Conservation (phyloP, 1,140 invertebrate genomes). For the Cotesia vestalis region DNA sequence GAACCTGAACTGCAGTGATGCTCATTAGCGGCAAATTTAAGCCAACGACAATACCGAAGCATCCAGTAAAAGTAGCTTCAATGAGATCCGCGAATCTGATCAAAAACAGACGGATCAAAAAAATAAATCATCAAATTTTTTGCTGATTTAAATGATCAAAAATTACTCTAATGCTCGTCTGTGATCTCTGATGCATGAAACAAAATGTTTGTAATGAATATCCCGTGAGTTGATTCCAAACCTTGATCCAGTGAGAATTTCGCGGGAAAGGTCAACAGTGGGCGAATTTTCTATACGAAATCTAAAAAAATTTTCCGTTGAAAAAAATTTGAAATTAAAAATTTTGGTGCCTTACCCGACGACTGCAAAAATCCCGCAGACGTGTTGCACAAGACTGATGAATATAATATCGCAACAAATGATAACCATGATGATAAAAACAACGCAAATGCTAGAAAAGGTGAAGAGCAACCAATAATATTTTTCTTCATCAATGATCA, state of each 20-base stretch:
- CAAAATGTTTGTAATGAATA: neutral
- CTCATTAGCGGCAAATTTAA: neutral
- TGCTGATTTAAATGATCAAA: neutral
- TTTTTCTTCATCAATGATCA: conserved; percentile 32
- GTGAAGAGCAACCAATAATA: conserved; percentile 34
- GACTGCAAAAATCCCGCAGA: conserved; percentile 37
- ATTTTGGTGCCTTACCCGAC: neutral
- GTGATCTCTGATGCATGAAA: neutral
- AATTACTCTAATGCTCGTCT: conserved; percentile 1
- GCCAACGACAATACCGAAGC: neutral
- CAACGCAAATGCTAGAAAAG: conserved; percentile 1
- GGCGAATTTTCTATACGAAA: too few relatives aligned
- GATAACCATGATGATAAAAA: conserved; percentile 18
- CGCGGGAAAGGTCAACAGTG: too few relatives aligned
- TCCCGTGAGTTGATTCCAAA: neutral
- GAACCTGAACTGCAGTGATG: neutral
- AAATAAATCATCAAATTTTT: neutral
- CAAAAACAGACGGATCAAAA: neutral
- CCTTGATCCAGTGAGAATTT: too few relatives aligned
- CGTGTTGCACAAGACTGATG: conserved; percentile 35
- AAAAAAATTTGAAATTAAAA: too few relatives aligned
- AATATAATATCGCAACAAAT: conserved; percentile 31
- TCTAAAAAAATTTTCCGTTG: neutral
- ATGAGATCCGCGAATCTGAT: neutral
- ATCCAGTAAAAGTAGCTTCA: neutral